Conservation (phyloP, 2,797 vertebrate genomes). For the Pipistrellus pygmaeus region DNA sequence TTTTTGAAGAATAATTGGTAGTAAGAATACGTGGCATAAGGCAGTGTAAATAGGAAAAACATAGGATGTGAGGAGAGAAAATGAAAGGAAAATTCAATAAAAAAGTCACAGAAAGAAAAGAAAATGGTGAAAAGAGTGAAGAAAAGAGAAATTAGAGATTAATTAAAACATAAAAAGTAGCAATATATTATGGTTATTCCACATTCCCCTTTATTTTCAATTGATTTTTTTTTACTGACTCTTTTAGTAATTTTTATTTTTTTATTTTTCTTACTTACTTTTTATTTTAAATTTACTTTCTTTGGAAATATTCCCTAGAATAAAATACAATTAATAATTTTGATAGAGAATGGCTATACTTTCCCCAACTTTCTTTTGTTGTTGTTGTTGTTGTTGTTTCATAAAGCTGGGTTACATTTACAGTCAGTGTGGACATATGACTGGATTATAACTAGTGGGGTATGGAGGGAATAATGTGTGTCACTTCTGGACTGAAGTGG, state of each 20-base stretch:
- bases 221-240: not conserved
- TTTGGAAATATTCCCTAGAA: not conserved
- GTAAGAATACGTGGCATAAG: not conserved
- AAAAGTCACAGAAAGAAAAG: not conserved
- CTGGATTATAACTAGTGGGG: not conserved
- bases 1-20: not conserved
- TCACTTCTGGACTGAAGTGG: not conserved
- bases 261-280: not conserved
- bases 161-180: not conserved
- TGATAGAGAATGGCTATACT: not conserved
- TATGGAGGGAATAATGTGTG: fast-evolving
- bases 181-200: not conserved
- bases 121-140: not conserved
- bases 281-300: not conserved
- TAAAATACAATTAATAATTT: not conserved
- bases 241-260: not conserved
- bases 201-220: not conserved
- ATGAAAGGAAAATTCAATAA: not conserved
- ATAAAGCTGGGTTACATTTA: not conserved
- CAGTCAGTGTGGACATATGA: fast-evolving
- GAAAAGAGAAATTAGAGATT: not conserved
- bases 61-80: not conserved
- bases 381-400: not conserved
- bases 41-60: not conserved
- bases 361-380: not conserved